A percentile compares a stretch with the other conserved stretches of the same genome.
Evolutionary conservation across 35 echinoderm and acorn worm genomes (phyloP).

Genomic region (Apostichopus californicus): DNA sequence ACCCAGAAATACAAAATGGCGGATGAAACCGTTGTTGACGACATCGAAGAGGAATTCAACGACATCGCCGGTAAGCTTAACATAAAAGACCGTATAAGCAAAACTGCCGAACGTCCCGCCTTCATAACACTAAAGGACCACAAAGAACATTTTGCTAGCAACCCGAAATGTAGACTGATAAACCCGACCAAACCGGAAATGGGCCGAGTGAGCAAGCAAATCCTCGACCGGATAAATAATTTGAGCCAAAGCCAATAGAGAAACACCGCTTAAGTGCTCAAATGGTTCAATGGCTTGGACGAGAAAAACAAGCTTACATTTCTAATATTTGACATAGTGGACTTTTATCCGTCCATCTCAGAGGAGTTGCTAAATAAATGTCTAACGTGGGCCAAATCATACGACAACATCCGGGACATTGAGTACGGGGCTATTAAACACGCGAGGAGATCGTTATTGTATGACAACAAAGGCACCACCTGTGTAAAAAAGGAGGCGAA

Average conservation of each 20-base stretch:
- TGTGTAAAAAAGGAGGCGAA: background rate
- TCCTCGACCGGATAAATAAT: conserved; percentile 54
- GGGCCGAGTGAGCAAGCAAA: conserved; percentile 48
- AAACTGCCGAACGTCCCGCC: no score
- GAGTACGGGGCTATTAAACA: background rate
- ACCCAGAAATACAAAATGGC: no score
- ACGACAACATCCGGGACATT: background rate
- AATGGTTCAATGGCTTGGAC: conserved; percentile 26
- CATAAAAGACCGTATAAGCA: no score
- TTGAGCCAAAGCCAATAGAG: conserved; percentile 20
- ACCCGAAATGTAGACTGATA: conserved; percentile 14
- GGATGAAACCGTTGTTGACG: no score
- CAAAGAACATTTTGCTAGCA: background rate
- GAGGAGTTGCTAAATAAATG: background rate
- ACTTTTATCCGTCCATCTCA: conserved; percentile 7
- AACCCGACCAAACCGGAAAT: conserved; percentile 66
- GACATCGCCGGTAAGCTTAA: no score
- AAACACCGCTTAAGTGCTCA: conserved; percentile 31
- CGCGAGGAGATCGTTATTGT: conserved; percentile 9
- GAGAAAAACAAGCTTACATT: background rate
- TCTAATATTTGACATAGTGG: conserved; percentile 15
- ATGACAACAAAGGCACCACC: background rate
- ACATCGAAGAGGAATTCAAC: no score
- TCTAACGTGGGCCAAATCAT: background rate
- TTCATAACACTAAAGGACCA: background rate